phyloP scores from a whole-genome alignment of 2,888 invertebrate genomes.

The Sinhomidia bicolor region DNA sequence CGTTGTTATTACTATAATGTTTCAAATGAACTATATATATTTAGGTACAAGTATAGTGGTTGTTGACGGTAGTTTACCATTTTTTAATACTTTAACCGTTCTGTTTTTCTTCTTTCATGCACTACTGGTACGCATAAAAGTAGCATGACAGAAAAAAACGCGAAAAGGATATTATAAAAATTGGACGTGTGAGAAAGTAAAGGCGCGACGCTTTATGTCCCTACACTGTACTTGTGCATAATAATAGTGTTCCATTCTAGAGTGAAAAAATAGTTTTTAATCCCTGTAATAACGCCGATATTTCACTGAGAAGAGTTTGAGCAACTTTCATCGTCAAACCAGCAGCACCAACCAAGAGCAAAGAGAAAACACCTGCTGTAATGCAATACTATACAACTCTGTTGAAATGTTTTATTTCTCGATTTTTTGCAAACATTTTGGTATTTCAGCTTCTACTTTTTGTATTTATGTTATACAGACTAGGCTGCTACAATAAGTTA shows the following conservation, averaged over 20 bases:
- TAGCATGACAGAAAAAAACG: slow-evolving; percentile 59
- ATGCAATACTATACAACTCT: neutral
- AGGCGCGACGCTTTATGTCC: neutral
- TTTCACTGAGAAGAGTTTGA: neutral
- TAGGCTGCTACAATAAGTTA: neutral
- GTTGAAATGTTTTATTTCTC: neutral
- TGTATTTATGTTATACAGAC: neutral
- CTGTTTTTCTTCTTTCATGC: neutral
- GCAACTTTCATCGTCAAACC: neutral
- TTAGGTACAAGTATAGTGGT: neutral
- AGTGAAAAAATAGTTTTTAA: neutral
- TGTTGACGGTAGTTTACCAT: neutral
- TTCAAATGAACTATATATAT: too few relatives aligned
- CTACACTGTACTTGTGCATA: neutral
- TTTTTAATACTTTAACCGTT: too few relatives aligned
- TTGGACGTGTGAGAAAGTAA: slow-evolving; percentile 25
- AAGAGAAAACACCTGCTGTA: neutral
- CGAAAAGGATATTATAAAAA: slow-evolving; percentile 49
- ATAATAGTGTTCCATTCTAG: neutral
- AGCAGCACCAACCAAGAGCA: neutral
- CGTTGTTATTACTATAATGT: too few relatives aligned
- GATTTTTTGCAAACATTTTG: neutral
- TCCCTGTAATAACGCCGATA: neutral
- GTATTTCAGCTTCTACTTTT: neutral
- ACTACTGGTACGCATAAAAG: neutral